A percentile compares a stretch with the other conserved stretches of the same genome.
Conservation (phyloP, 2,797 vertebrate species). For the Hoplostethus atlanticus region DNA sequence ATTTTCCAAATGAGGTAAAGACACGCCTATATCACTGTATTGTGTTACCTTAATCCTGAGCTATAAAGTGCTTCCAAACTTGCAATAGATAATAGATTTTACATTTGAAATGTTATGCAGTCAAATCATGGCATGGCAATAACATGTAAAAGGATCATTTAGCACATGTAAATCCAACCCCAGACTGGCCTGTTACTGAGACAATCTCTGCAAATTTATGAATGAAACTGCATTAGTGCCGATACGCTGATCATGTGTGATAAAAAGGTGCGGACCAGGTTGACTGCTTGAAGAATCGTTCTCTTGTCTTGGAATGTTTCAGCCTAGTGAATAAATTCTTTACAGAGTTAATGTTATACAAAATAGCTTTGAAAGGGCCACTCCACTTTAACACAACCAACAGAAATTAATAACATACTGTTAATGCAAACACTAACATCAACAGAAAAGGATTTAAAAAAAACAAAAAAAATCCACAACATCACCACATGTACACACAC, state of each 20-base stretch:
- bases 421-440: constrained; percentile 56
- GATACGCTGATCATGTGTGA: constrained; percentile 22
- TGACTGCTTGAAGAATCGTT: constrained; percentile 66
- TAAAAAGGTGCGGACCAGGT: constrained; percentile 71
- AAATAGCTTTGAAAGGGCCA: constrained; percentile 70
- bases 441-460: constrained; percentile 21
- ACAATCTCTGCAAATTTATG: constrained; percentile 2
- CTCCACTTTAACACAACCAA: constrained; percentile 69
- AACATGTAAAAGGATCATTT: constrained; percentile 44
- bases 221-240: constrained; percentile 6
- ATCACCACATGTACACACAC: constrained; percentile 31
- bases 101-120: constrained; percentile 50
- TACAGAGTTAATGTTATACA: constrained; percentile 73
- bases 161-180: constrained; percentile 26
- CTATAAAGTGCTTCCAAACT: constrained; percentile 86
- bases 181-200: constrained; percentile 13
- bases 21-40: constrained; percentile 62
- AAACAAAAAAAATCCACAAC: constrained; percentile 23
- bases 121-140: constrained; percentile 49
- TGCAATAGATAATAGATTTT: constrained; percentile 73
- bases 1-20: constrained; percentile 75
- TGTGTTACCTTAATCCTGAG: constrained; percentile 79
- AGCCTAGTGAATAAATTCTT: constrained; percentile 70
- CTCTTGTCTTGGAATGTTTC: constrained; percentile 81
- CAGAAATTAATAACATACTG: constrained; percentile 58